Evolutionary conservation across 2,888 invertebrate species (phyloP).

Genomic region (Ormyrus thymus): DNA sequence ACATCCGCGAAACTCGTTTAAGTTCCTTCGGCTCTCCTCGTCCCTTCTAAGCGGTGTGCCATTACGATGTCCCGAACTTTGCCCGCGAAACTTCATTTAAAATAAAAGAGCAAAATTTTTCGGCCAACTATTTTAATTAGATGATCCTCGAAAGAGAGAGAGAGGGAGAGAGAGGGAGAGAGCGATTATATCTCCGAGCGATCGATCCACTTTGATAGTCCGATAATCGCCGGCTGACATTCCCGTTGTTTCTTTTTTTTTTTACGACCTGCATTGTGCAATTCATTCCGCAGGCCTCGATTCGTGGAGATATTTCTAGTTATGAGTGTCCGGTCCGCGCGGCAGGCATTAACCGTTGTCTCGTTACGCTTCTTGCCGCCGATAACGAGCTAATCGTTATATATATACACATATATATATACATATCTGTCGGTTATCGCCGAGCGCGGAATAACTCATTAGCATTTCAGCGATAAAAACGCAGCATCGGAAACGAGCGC

Average conservation of each 20-base stretch:
- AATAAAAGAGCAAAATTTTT: conserved; percentile 30
- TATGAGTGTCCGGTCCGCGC: conserved; percentile 12
- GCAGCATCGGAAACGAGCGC: too few species aligned
- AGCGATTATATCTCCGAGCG: background rate
- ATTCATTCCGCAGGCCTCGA: conserved; percentile 12
- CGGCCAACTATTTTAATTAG: conserved; percentile 53
- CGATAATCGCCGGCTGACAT: conserved; percentile 19
- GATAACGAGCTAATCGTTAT: conserved; percentile 44
- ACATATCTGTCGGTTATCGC: conserved; percentile 3
- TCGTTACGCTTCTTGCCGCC: conserved; percentile 26
- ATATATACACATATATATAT: background rate
- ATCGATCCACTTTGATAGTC: conserved; percentile 20
- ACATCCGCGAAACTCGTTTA: conserved; percentile 53
- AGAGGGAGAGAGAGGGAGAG: background rate
- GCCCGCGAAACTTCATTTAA: conserved; percentile 40
- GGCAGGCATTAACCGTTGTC: conserved; percentile 22
- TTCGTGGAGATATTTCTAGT: conserved; percentile 38
- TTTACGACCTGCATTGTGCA: background rate
- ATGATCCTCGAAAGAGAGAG: conserved; percentile 24
- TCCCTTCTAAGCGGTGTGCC: conserved; percentile 31
- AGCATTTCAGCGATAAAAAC: background rate
- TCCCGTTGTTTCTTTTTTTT: background rate
- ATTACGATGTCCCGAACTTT: conserved; percentile 41
- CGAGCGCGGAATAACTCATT: conserved; percentile 16
- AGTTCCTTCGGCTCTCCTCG: conserved; percentile 45